Conservation (phyloP, 2,113 vertebrate genomes). For the Lamprotornis superbus region DNA sequence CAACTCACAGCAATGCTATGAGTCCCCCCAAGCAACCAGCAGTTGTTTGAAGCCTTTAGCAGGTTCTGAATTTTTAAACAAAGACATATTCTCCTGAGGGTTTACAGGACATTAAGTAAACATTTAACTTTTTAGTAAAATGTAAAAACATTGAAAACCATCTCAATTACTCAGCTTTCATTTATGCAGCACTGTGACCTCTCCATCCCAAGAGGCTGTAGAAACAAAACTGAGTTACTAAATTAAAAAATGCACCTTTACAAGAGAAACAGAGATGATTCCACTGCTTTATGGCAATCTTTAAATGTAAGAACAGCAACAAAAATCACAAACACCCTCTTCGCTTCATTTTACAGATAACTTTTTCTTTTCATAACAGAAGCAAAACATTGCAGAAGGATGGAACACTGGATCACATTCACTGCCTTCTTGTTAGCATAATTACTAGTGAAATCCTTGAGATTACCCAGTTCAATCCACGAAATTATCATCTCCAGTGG, state of each 20-base stretch:
- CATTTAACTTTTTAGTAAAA: conserved; percentile 25
- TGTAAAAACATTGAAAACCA: not conserved
- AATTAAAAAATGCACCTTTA: conserved; percentile 1
- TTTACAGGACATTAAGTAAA: conserved; percentile 37
- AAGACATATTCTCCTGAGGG: not conserved
- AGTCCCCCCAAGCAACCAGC: not conserved
- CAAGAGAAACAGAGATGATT: not conserved
- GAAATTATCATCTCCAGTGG: not conserved
- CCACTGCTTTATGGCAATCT: not conserved
- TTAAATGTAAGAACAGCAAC: not conserved
- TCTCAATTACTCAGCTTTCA: conserved; percentile 23
- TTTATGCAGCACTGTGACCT: not conserved
- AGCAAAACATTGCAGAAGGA: not conserved
- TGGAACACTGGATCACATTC: not conserved
- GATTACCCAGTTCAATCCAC: not conserved
- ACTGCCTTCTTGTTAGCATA: not conserved
- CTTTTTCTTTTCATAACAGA: not conserved
- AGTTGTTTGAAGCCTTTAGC: not conserved
- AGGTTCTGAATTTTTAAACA: conserved; percentile 35
- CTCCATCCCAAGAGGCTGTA: not conserved
- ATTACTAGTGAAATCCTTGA: not conserved
- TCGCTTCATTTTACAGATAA: not conserved
- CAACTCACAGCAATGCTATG: not conserved
- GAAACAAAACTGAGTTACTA: conserved; percentile 21
- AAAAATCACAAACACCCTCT: not conserved